Percentiles rank a stretch among this genome's conserved stretches.
These are phyloP conservation scores for Hirundo rustica DNA, from an alignment of 2,797 vertebrate species.

Conservation along the genomic window DNA sequence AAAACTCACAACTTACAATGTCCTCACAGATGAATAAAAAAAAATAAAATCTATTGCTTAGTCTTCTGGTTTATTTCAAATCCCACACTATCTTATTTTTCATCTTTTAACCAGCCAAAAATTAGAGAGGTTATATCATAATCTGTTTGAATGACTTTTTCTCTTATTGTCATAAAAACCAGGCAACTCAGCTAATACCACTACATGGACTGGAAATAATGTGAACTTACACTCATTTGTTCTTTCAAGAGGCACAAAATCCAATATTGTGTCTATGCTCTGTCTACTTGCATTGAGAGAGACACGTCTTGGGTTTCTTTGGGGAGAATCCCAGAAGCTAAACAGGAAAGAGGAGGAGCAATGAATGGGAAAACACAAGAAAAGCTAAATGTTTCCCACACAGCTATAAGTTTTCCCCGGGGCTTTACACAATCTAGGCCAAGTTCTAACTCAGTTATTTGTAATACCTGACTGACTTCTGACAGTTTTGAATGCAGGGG, in stretches of 20 bases:
- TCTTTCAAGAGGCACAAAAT: conserved; percentile 13
- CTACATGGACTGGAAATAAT: neutral
- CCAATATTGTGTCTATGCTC: neutral
- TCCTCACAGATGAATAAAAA: neutral
- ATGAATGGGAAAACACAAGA: neutral
- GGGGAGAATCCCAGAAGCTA: conserved; percentile 5
- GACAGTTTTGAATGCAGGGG: neutral
- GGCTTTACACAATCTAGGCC: neutral
- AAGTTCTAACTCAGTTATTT: neutral
- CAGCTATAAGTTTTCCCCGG: conserved; percentile 25
- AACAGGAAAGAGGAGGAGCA: conserved; percentile 35
- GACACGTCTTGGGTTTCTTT: neutral
- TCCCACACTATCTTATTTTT: neutral
- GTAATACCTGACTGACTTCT: neutral
- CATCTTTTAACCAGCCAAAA: neutral
- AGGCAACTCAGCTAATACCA: neutral
- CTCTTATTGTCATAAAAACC: neutral
- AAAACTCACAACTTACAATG: neutral
- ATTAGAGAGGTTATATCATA: neutral
- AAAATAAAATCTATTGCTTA: neutral
- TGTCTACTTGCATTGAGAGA: neutral
- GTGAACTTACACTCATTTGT: neutral
- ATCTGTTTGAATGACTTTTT: neutral
- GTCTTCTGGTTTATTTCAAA: neutral
- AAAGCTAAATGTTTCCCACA: conserved; percentile 36